Conservation (phyloP, 2,797 vertebrate genomes). For the Eurystomus glaucurus region DNA sequence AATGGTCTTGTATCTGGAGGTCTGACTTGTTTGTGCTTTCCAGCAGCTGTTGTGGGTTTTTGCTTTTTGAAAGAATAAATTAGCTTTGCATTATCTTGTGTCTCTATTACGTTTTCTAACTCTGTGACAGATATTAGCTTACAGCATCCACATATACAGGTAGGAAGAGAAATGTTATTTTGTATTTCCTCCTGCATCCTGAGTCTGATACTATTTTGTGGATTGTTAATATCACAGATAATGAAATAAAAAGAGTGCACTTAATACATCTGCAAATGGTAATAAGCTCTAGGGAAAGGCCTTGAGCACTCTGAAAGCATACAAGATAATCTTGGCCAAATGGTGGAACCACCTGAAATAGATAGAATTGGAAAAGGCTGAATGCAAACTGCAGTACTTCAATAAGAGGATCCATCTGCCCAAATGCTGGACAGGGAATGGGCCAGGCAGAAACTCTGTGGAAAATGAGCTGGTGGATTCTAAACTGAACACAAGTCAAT, state of each 20-base stretch:
- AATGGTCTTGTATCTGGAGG: background rate
- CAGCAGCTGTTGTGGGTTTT: background rate
- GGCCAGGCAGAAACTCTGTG: background rate
- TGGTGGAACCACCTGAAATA: background rate
- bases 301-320: background rate
- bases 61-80: slow-evolving; percentile 5
- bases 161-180: background rate
- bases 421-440: background rate
- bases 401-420: fast-evolving
- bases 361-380: background rate
- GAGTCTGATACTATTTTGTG: background rate
- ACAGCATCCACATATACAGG: background rate
- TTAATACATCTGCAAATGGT: background rate
- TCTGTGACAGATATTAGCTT: background rate
- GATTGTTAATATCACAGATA: background rate
- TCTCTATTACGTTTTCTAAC: slow-evolving; percentile 9
- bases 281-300: background rate
- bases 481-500: background rate
- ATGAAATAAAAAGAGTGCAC: background rate
- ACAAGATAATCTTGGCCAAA: background rate
- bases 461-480: fast-evolving
- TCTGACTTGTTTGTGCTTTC: slow-evolving; percentile 16
- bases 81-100: background rate
- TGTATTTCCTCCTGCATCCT: background rate
- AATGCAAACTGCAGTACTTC: background rate